phyloP scores from a whole-genome alignment of 2,113 vertebrate species.

The Australoheros scitulus region DNA sequence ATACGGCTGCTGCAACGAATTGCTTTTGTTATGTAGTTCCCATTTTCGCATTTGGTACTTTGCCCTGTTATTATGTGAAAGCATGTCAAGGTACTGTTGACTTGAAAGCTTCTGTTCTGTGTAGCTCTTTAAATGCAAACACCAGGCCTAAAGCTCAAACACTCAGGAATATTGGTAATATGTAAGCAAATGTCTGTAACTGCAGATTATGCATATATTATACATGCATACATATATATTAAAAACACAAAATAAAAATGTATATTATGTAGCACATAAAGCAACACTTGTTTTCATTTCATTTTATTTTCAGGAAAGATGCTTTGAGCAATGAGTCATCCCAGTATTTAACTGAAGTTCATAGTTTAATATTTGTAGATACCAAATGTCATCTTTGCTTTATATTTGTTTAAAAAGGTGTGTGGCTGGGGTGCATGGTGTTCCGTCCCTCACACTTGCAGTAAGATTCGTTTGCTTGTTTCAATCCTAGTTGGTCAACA shows the following conservation, averaged over 20 bases:
- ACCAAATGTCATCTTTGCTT: neutral
- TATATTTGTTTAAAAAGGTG: too few species aligned
- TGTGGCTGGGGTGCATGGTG: neutral
- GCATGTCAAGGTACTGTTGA: slow-evolving; percentile 55
- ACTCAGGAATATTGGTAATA: slow-evolving; percentile 72
- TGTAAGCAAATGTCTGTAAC: slow-evolving; percentile 62
- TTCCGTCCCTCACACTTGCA: too few species aligned
- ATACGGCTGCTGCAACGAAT: slow-evolving; percentile 3
- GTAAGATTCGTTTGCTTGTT: too few species aligned
- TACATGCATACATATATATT: neutral
- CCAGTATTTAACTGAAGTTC: neutral
- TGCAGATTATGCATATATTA: slow-evolving; percentile 48
- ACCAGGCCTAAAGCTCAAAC: slow-evolving; percentile 68
- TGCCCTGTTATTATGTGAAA: slow-evolving; percentile 20
- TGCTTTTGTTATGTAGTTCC: slow-evolving; percentile 28
- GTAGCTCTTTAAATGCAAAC: slow-evolving; percentile 59
- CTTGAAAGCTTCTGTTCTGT: slow-evolving; percentile 41
- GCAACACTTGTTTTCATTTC: neutral
- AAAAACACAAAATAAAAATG: slow-evolving; percentile 58
- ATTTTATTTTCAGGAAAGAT: neutral
- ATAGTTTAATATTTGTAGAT: neutral
- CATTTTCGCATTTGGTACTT: slow-evolving; percentile 23
- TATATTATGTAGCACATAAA: slow-evolving; percentile 28
- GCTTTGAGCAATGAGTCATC: neutral
- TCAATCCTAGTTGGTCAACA: too few species aligned